Evolutionary conservation across 2,888 invertebrate species (phyloP), one percentile per base, ranked within the genome.

Genomic region (Ochropleura plecta): DNA sequence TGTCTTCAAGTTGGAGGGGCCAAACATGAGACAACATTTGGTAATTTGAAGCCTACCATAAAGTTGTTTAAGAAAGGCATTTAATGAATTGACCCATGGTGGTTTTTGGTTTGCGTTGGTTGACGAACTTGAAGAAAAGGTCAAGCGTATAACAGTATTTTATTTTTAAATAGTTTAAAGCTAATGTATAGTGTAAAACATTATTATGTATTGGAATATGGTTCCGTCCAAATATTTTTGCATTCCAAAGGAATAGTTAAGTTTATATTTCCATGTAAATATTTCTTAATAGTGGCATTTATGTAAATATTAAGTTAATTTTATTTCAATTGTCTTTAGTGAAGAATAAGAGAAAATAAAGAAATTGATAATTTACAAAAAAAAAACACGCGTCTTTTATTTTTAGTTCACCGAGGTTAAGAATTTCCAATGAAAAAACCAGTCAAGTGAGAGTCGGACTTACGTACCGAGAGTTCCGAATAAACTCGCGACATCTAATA

Each of bases 181-280:
- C 14, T 84, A 76, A 71, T 77, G 65, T 82, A 81, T 49, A 73
- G 78, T 70, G n/a, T 81, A 63, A 70, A 83, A 81, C 73, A 67
- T 87, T 30, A 30, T 30, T 30, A 88, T 88, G 84, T 77, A 86
- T 89, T 88, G 88, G 89, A 87, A 88, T 92, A 92, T 88, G 88
- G 88, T 92, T 94, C 95, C 96, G 95, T 95, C 96, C 96, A 95
- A 96, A 94, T 91, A 94, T 91, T 89, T 90, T 82, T 93, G 91
- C 93, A 93, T 95, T 96, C 96, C 96, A 96, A 96, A 96, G 96
- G 95, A 95, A 95, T 94, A 94, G 92, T 91, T 87, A 86, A 83
- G 83, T 86, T 86, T 86, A 83, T 83, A 86, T 80, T 82, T 75
- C 74, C 60, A 62, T 84, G 84, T 84, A 86, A 83, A 84, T 84